A percentile compares a stretch with the other conserved stretches of the same genome.
Conservation (phyloP, 2,113 vertebrate genomes). For the Ptilonorhynchus violaceus region DNA sequence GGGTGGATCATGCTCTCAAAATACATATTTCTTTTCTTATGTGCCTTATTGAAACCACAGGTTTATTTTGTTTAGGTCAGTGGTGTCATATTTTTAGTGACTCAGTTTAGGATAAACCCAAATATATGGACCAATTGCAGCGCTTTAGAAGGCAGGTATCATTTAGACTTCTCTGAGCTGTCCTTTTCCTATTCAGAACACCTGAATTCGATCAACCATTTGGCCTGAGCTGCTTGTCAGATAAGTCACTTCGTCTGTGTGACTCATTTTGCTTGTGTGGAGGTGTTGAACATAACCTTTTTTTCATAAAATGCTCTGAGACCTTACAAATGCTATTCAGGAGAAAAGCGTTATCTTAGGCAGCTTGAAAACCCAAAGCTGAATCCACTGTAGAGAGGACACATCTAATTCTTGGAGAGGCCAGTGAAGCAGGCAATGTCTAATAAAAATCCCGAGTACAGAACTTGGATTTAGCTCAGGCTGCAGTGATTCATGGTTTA, state of each 20-base stretch:
- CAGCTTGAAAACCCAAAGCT: not conserved
- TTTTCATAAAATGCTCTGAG: not conserved
- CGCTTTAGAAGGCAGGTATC: not conserved
- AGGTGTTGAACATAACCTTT: not conserved
- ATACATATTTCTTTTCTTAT: rapidly evolving
- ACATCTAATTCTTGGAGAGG: not conserved
- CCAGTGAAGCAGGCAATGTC: not conserved
- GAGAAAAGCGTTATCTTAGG: not conserved
- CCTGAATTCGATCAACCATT: not conserved
- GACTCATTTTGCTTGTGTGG: not conserved
- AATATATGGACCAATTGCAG: not conserved
- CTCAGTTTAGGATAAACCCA: not conserved
- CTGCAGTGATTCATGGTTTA: slow-evolving; percentile 39
- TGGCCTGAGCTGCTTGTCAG: not conserved
- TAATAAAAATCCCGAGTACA: not conserved
- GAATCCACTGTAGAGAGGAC: not conserved
- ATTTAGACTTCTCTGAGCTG: not conserved
- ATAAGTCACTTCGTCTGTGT: not conserved
- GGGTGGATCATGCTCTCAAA: not conserved
- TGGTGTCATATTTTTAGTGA: not conserved
- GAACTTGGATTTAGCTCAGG: slow-evolving; percentile 21
- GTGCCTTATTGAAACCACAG: not conserved
- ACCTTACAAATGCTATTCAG: not conserved
- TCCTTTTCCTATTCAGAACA: not conserved
- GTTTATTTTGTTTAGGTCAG: not conserved